A percentile compares a stretch with the other conserved stretches of the same genome.
These are phyloP conservation scores for Meloidogyne floridensis DNA, from an alignment of 1,140 invertebrate species.

Conservation along the genomic window DNA sequence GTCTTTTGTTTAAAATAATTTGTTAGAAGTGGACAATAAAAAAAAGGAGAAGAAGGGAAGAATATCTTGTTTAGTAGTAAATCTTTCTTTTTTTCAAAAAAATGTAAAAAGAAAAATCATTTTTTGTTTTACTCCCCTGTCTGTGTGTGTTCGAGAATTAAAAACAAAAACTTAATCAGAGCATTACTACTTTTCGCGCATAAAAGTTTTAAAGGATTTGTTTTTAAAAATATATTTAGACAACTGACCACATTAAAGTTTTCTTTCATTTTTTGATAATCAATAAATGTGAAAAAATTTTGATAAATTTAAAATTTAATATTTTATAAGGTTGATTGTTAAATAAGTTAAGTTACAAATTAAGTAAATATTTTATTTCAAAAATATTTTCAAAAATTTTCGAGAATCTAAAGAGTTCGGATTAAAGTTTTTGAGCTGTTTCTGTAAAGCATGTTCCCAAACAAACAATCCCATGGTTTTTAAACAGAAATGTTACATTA, in stretches of 20 bases:
- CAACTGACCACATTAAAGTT: background rate
- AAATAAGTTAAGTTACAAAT: too few relatives aligned
- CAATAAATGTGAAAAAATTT: background rate
- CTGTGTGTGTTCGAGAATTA: background rate
- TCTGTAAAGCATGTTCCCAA: too few relatives aligned
- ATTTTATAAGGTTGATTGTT: too few relatives aligned
- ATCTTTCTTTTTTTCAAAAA: background rate
- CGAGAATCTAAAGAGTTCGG: too few relatives aligned
- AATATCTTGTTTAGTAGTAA: background rate
- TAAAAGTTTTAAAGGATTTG: background rate
- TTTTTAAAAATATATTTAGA: background rate
- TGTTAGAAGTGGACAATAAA: background rate
- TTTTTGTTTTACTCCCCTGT: background rate
- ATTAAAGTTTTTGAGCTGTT: too few relatives aligned
- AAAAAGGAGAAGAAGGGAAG: background rate
- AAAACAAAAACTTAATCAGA: background rate
- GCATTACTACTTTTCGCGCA: conserved; percentile 1
- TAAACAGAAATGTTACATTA: too few relatives aligned
- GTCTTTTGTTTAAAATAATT: background rate
- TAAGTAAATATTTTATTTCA: too few relatives aligned
- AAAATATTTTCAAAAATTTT: too few relatives aligned
- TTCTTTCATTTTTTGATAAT: background rate
- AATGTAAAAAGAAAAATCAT: background rate
- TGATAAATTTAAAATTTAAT: background rate
- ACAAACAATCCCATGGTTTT: too few relatives aligned